Percentiles rank a stretch among this genome's conserved stretches.
These are phyloP conservation scores for Anthophora plumipes DNA, from an alignment of 2,888 invertebrate genomes.

Conservation along the genomic window DNA sequence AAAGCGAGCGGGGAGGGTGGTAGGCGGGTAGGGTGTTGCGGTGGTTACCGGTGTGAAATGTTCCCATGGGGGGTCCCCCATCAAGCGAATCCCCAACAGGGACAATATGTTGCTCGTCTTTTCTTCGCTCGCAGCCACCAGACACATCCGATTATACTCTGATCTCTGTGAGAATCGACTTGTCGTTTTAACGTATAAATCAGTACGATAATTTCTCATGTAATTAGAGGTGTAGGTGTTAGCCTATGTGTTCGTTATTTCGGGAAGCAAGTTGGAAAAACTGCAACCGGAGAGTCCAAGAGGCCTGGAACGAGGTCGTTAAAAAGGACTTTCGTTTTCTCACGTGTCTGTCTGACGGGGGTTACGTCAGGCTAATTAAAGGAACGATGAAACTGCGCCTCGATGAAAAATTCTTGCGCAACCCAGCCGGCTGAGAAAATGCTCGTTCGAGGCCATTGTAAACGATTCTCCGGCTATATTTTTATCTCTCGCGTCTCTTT, in stretches of 20 bases:
- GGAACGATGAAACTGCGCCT: constrained; percentile 48
- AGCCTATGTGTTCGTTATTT: constrained; percentile 34
- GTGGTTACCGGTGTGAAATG: constrained; percentile 85
- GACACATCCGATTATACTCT: constrained; percentile 72
- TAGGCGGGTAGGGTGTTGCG: constrained; percentile 71
- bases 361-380: constrained; percentile 68
- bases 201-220: constrained; percentile 33
- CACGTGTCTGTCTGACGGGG: constrained; percentile 54
- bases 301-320: constrained; percentile 32
- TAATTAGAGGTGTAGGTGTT: constrained; percentile 34
- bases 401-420: constrained; percentile 64
- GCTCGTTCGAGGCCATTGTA: constrained; percentile 46
- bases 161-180: constrained; percentile 61
- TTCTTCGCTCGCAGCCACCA: constrained; percentile 73
- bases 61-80: constrained; percentile 83
- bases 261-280: constrained; percentile 14
- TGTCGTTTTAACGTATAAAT: constrained; percentile 34
- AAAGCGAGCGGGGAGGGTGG: constrained; percentile 78
- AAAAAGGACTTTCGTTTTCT: constrained; percentile 71
- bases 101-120: constrained; percentile 80
- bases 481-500: constrained; percentile 27
- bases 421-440: constrained; percentile 54
- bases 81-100: constrained; percentile 64
- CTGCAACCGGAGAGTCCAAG: too few relatives aligned
- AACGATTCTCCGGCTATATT: constrained; percentile 33